phyloP scores from a whole-genome alignment of 2,888 invertebrate genomes.

The Watsonalla binaria region DNA sequence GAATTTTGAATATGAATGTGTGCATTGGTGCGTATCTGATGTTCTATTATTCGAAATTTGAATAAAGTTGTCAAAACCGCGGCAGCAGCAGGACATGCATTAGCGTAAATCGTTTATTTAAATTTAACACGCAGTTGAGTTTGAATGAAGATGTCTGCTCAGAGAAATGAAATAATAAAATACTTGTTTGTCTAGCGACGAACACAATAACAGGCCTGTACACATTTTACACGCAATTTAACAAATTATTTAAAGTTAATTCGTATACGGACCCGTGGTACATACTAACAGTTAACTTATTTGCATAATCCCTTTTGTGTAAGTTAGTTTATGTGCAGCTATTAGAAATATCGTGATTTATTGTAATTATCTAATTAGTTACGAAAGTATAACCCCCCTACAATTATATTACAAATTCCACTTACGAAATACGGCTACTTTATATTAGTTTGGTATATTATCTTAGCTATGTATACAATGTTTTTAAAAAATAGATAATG shows the following conservation, averaged over 20 bases:
- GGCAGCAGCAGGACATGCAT: constrained; percentile 47
- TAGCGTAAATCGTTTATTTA: constrained; percentile 65
- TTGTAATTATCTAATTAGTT: too few species aligned
- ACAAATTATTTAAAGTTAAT: constrained; percentile 59
- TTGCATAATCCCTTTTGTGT: constrained; percentile 64
- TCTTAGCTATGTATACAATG: too few species aligned
- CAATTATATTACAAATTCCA: too few species aligned
- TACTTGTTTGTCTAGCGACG: constrained; percentile 52
- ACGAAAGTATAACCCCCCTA: too few species aligned
- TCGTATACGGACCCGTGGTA: constrained; percentile 61
- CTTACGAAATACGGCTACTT: too few species aligned
- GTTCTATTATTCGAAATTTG: constrained; percentile 58
- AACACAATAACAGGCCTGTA: constrained; percentile 44
- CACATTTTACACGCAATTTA: constrained; percentile 73
- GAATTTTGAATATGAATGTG: constrained; percentile 59
- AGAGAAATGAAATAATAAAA: constrained; percentile 58
- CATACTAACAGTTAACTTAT: constrained; percentile 26
- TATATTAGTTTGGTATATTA: too few species aligned
- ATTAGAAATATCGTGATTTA: too few species aligned
- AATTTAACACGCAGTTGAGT: constrained; percentile 75
- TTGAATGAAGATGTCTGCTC: constrained; percentile 51
- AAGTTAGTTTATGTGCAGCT: constrained; percentile 3
- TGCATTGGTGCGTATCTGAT: constrained; percentile 54
- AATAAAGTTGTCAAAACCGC: constrained; percentile 74
- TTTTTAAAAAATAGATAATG: too few species aligned